Evolutionary conservation across 2,888 invertebrate genomes (phyloP), one percentile per base, ranked within the genome.

Genomic region (Tubiluchus corallicola): DNA sequence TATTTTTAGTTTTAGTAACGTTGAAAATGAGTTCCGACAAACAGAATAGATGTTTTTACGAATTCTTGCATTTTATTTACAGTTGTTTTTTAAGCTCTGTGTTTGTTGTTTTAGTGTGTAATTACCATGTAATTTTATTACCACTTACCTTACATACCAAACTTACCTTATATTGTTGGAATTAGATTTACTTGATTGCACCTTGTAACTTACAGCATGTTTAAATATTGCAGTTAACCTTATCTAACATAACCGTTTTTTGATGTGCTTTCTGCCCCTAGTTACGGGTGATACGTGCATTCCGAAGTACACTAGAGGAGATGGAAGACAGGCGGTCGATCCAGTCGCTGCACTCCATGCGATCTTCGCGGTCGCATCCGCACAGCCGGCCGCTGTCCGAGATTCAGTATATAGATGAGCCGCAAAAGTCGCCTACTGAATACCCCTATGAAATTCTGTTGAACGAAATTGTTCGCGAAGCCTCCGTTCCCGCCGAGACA

Each of bases 201-300:
- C n/a, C n/a, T n/a, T n/a, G n/a, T n/a, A n/a, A n/a, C n/a, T n/a
- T n/a, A n/a, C n/a, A n/a, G n/a, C n/a, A n/a, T n/a, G n/a, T n/a
- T n/a, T n/a, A n/a, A n/a, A n/a, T n/a, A n/a, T n/a, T n/a, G n/a
- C n/a, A n/a, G n/a, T n/a, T n/a, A n/a, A n/a, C n/a, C n/a, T n/a
- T n/a, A n/a, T n/a, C n/a, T n/a, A n/a, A n/a, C n/a, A n/a, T n/a
- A n/a, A n/a, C n/a, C n/a, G n/a, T n/a, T n/a, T n/a, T n/a, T n/a
- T n/a, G n/a, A n/a, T n/a, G n/a, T n/a, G n/a, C n/a, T n/a, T n/a
- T 49, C 46, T 53, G 76, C 45, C 84, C 83, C 75, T 90, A 96
- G 96, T 82, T 96, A 74, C 87, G 96, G 73, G 96, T 98, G 73
- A 92, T 96, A 74, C 85, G 92, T 75, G 96, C 96, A 68, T 98